Conservation (phyloP, 2,888 invertebrate genomes). For the Chloromyia formosa region DNA sequence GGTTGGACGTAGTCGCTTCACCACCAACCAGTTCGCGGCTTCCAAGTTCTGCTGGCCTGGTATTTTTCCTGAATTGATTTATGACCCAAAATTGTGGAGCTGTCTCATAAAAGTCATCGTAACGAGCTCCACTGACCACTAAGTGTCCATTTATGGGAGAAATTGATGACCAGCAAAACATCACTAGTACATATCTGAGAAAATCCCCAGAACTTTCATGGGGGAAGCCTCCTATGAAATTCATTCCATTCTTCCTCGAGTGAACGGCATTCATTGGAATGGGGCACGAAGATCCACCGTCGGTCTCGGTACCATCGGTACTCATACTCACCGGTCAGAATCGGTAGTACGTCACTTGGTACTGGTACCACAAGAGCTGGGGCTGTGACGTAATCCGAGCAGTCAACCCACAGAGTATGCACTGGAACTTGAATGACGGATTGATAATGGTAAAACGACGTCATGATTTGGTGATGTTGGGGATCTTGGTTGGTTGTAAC, state of each 20-base stretch:
- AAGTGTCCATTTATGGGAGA: constrained; percentile 40
- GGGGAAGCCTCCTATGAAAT: background rate
- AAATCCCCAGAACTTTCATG: background rate
- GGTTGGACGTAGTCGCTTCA: background rate
- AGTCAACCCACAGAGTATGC: too few species aligned
- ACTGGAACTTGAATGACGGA: background rate
- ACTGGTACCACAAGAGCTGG: background rate
- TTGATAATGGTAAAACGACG: background rate
- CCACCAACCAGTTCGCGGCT: background rate
- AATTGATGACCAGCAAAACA: background rate
- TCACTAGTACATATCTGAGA: background rate
- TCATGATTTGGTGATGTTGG: background rate
- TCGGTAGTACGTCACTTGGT: background rate
- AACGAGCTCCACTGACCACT: constrained; percentile 24
- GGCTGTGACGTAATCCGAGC: background rate
- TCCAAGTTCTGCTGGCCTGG: constrained; percentile 48
- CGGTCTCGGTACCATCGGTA: too few species aligned
- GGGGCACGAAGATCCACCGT: background rate
- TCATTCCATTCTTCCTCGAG: too few species aligned
- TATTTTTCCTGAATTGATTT: constrained; percentile 52
- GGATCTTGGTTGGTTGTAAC: constrained; percentile 18
- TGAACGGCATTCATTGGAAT: too few species aligned
- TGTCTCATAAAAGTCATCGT: constrained; percentile 50
- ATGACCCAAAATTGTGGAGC: constrained; percentile 51
- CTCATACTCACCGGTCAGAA: too few species aligned